Base-by-base conservation (phyloP, 2,113 vertebrate genomes). In the Sitta europaea region DNA sequence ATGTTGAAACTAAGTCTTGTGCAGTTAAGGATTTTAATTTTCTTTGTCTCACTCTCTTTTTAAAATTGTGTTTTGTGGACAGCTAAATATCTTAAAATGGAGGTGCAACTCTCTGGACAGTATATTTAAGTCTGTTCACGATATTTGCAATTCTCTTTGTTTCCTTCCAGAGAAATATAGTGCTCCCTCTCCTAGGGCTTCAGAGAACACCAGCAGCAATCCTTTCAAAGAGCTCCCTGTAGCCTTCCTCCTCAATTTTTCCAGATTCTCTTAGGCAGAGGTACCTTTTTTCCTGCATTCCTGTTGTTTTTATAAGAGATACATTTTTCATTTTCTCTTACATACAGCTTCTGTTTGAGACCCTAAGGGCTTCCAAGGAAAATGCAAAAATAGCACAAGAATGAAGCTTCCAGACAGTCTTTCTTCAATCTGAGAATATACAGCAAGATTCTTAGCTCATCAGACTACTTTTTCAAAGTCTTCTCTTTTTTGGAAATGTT, bases 311-410 rank as follows among this genome's bases (percentile, higher is more conserved):
- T 68, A 65, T 83, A 38, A 38, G 62, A 93, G 62, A 79, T 65
- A 48, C 7, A 61, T 94, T 91, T 96, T 94, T 93, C 62, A 91
- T 74, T 87, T 93, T 91, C 36, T 68, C 18, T 93, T 65, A 53
- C 28, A 73, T n/a, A 66, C 22, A 93, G n/a, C 40, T 85, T 77
- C 36, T 57, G n/a, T 79, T 91, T 72, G 38, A 85, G 57, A 90
- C 85, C 81, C 66, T 78, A 68, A 90, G 66, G 94, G 28, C 53
- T 79, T 93, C 61, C 36, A 88, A 88, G 48, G 40, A 82, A 94
- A 90, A 72, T 45, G 36, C 28, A 85, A 93, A 95, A 93, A 91
- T 61, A 96, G 22, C 48, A 29, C 48, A 28, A 79, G 70, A 72
- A 85, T 0, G 2, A 91, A 94, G 10, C 4, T 95, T 92, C 45